A percentile compares a stretch with the other conserved stretches of the same genome.
These are phyloP conservation scores for Liasis olivaceus DNA, from an alignment of 2,797 vertebrate species.

Conservation along the genomic window DNA sequence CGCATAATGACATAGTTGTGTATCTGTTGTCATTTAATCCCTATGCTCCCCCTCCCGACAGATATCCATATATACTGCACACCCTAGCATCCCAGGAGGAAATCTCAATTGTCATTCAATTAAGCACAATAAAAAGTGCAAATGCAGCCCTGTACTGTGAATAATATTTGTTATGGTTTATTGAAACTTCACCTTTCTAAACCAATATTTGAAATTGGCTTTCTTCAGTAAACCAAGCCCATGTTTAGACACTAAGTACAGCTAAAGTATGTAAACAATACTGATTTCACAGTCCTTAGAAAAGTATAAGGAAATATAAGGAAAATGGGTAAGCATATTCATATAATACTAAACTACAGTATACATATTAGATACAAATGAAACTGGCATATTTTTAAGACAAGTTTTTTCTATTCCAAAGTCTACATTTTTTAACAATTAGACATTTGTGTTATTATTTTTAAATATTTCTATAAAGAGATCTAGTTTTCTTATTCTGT, in stretches of 20 bases:
- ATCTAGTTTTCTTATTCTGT: neutral
- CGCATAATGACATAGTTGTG: neutral
- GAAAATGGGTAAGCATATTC: neutral
- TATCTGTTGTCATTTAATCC: neutral
- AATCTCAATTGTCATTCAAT: neutral
- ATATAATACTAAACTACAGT: neutral
- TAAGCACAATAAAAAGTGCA: neutral
- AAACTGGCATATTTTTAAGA: neutral
- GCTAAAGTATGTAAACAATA: neutral
- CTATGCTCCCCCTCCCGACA: neutral
- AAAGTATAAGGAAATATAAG: neutral
- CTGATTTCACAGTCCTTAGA: neutral
- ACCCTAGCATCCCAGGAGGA: neutral
- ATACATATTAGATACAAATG: neutral
- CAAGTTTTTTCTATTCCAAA: neutral
- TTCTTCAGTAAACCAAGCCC: neutral
- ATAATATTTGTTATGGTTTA: neutral
- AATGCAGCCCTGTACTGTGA: neutral
- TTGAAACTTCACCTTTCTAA: neutral
- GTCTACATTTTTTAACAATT: neutral
- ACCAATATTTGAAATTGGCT: neutral
- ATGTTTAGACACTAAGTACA: neutral
- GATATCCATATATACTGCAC: neutral
- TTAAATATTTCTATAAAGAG: neutral
- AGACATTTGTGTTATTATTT: neutral